These are phyloP conservation scores for Drosophila paranaensis DNA, from an alignment of 2,888 invertebrate species.

Conservation along the genomic window DNA sequence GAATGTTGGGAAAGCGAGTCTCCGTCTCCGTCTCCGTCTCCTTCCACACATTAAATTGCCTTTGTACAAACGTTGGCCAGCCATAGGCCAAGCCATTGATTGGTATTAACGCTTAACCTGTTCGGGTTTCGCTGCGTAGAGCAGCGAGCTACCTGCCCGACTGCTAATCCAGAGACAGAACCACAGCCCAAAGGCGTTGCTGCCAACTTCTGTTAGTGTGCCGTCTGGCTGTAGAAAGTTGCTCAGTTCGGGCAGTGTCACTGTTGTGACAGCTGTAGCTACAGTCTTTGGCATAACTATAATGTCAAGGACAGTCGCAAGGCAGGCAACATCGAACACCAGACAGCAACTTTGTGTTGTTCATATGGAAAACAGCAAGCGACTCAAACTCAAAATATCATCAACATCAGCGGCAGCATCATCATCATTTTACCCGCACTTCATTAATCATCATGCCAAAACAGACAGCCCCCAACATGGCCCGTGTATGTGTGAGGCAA, in stretches of 20 bases:
- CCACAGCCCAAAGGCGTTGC: slow-evolving; percentile 34
- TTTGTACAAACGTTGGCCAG: slow-evolving; percentile 40
- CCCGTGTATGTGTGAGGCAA: slow-evolving; percentile 20
- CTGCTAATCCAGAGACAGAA: slow-evolving; percentile 40
- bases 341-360: slow-evolving; percentile 42
- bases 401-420: slow-evolving; percentile 34
- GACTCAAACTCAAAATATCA: slow-evolving; percentile 27
- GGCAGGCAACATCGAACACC: not conserved
- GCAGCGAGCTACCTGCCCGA: slow-evolving; percentile 18
- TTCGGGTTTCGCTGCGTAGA: slow-evolving; percentile 39
- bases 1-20: slow-evolving; percentile 47
- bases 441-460: slow-evolving; percentile 85
- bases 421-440: slow-evolving; percentile 81
- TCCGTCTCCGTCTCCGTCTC: slow-evolving; percentile 29
- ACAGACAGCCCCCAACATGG: slow-evolving; percentile 63
- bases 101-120: slow-evolving; percentile 79
- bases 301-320: slow-evolving; percentile 57
- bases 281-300: slow-evolving; percentile 19
- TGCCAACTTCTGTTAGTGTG: slow-evolving; percentile 3
- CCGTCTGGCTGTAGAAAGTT: slow-evolving; percentile 42
- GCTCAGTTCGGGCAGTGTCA: slow-evolving; percentile 38
- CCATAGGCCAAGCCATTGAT: slow-evolving; percentile 66
- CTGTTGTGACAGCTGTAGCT: slow-evolving; percentile 49
- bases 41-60: slow-evolving; percentile 57
- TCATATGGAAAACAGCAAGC: slow-evolving; percentile 49